Conservation (phyloP, 2,113 vertebrate species). For the Morone saxatilis region DNA sequence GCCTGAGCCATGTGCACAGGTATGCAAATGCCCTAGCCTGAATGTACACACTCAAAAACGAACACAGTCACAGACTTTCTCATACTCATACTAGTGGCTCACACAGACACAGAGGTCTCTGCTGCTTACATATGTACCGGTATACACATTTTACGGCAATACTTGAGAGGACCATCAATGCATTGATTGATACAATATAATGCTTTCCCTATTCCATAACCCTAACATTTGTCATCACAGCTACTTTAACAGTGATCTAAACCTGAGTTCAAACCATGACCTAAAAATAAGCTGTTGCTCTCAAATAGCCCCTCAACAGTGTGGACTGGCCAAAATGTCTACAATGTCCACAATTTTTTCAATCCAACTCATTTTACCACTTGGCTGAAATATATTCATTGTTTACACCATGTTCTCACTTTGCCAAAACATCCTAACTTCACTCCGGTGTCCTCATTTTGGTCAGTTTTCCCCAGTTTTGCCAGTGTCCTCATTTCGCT, state of each 20-base stretch:
- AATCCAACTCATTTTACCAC: neutral
- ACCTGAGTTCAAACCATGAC: neutral
- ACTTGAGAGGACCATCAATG: neutral
- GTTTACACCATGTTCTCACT: neutral
- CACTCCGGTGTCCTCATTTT: too few relatives aligned
- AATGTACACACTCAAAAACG: neutral
- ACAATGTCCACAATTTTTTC: neutral
- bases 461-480: neutral
- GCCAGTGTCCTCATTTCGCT: neutral
- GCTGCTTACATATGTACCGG: neutral
- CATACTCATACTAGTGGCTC: neutral
- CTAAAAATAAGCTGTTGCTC: neutral
- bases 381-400: neutral
- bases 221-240: neutral
- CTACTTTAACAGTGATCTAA: too few relatives aligned
- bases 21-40: constrained; percentile 18
- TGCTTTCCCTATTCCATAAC: neutral
- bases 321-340: neutral
- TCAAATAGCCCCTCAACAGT: neutral
- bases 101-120: neutral
- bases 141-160: neutral
- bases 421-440: neutral
- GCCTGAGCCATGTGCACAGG: constrained; percentile 37
- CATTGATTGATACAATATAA: neutral
- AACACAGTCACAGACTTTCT: neutral